A percentile compares a stretch with the other conserved stretches of the same genome.
These are phyloP conservation scores for Vulpes vulpes DNA, from an alignment of 2,113 vertebrate genomes.

Conservation along the genomic window DNA sequence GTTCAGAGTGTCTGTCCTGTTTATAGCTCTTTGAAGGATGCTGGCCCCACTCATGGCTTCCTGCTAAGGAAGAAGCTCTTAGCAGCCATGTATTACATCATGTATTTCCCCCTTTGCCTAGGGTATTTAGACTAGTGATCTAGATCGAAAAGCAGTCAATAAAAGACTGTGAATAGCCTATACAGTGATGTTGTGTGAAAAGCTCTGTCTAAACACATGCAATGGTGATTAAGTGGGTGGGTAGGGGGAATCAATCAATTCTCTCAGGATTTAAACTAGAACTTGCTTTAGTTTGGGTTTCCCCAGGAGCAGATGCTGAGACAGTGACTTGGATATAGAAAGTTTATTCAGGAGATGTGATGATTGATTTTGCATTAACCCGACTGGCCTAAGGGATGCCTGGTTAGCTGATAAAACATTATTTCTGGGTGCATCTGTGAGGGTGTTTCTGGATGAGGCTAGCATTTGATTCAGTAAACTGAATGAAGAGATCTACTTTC, in stretches of 20 bases:
- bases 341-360: neutral
- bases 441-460: neutral
- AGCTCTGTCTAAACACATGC: neutral
- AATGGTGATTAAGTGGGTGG: neutral
- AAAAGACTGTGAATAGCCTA: neutral
- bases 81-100: neutral
- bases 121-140: neutral
- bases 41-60: neutral
- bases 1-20: neutral
- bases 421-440: neutral
- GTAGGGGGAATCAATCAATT: neutral
- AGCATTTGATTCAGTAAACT: neutral
- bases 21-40: neutral
- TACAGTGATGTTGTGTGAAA: neutral
- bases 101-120: neutral
- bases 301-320: neutral
- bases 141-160: neutral
- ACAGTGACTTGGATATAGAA: neutral
- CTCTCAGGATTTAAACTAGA: neutral
- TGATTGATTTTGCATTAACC: neutral
- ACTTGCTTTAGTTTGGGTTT: neutral
- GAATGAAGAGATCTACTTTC: neutral
- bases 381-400: neutral
- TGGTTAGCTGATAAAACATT: neutral
- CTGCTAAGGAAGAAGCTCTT: neutral